Base-by-base conservation (phyloP, 2,888 invertebrate species). In the Melieria omissa region DNA sequence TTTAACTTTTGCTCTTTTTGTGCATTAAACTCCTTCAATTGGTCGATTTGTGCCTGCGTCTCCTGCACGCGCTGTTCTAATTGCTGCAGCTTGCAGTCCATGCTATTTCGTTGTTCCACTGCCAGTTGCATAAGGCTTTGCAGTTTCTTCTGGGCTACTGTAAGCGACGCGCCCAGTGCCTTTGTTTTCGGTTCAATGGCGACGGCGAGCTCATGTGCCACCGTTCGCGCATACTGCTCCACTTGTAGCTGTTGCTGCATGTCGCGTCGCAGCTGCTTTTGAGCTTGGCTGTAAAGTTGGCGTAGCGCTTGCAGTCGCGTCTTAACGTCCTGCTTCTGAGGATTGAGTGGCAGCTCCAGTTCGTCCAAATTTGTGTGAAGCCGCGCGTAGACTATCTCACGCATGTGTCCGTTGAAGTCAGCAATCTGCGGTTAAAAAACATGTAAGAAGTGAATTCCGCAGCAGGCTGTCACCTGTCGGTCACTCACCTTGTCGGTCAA, bases 331-430 rank as follows among this genome's bases (percentile, higher is more conserved):
- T 45, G 57, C 49, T 45, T 69, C 62, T 62, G 69, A 60, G 82
- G 74, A 7, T 79, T 75, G 55, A 83, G 63, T 0, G 80, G 73
- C 29, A 84, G 64, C 55, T 80, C 73, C 10, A 81, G 70, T 9
- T 77, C 71, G 29, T 77, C 74, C 9, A 73, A 72, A 9, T 77
- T 73, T 10, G 72, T 66, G 3, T 65, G 55, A 10, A 81, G 64
- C 46, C 77, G 73, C 1, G 80, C 76, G 47, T 81, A 80, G 14
- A 74, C 74, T 6, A 84, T 77, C 29, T 78, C 77, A 16, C 79
- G 77, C 14, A 80, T 77, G 45, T 78, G 75, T 6, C 68, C 68
- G 63, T 84, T 84, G 55, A 80, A 83, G 9, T 65, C 72, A 57
- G 80, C 80, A 5, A 79, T 75, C 65, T 73, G 58, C 3, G 3